Evolutionary conservation across 2,888 invertebrate species (phyloP).

Genomic region (Coleophora deauratella): DNA sequence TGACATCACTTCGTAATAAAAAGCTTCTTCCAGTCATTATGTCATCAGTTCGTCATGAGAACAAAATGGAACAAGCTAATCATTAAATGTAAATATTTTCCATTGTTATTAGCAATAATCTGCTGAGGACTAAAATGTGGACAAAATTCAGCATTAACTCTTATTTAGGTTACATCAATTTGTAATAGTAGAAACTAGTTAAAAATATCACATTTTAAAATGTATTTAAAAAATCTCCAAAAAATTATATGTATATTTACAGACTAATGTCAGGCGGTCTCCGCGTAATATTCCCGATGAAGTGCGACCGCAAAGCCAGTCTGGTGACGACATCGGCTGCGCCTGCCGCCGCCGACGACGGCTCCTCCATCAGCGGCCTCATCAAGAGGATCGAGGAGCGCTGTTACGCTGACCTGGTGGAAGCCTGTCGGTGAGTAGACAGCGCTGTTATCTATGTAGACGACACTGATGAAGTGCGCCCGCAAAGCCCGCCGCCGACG

Average conservation of each 20-base stretch:
- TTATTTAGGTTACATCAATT: too few relatives aligned
- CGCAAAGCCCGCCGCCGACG: constrained; percentile 27
- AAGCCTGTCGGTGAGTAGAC: constrained; percentile 74
- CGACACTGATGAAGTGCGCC: constrained; percentile 62
- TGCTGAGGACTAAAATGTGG: too few relatives aligned
- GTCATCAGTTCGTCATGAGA: too few relatives aligned
- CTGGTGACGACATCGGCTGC: constrained; percentile 26
- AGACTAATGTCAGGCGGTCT: constrained; percentile 67
- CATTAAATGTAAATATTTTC: too few relatives aligned
- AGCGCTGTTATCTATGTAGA: not conserved
- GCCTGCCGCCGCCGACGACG: constrained; percentile 17
- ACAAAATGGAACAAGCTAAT: too few relatives aligned
- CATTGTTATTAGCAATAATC: too few relatives aligned
- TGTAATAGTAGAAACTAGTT: too few relatives aligned
- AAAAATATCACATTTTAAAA: too few relatives aligned
- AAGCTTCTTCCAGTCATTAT: too few relatives aligned
- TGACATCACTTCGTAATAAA: too few relatives aligned
- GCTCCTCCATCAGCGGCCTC: constrained; percentile 37
- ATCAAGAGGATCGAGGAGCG: constrained; percentile 70
- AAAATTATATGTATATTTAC: not conserved
- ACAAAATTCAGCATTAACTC: too few relatives aligned
- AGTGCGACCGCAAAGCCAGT: constrained; percentile 36
- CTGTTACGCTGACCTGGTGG: constrained; percentile 79
- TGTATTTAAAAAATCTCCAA: too few relatives aligned
- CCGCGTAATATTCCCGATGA: constrained; percentile 70